Conservation (phyloP, 2,888 invertebrate genomes). For the Anodontia alba region DNA sequence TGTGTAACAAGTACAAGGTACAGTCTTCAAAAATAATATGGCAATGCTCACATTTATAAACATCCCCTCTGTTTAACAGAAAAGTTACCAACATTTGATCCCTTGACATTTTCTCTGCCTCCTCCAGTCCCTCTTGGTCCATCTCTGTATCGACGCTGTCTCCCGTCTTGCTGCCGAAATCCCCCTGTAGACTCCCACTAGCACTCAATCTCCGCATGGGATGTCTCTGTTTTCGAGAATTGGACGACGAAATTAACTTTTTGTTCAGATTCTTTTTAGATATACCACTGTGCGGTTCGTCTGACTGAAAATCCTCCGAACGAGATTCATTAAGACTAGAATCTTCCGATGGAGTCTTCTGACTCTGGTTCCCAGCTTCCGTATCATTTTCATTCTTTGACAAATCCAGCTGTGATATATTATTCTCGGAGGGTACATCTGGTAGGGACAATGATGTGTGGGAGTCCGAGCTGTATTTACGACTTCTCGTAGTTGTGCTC, state of each 20-base stretch:
- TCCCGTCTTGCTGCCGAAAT: constrained; percentile 10
- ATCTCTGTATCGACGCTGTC: constrained; percentile 55
- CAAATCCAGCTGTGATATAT: constrained; percentile 30
- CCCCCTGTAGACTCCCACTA: constrained; percentile 16
- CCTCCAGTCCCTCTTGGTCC: constrained; percentile 50
- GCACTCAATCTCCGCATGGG: constrained; percentile 77
- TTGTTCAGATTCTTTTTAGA: constrained; percentile 76
- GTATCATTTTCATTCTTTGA: constrained; percentile 39
- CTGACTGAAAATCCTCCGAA: constrained; percentile 66
- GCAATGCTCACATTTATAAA: constrained; percentile 80
- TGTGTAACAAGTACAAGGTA: constrained; percentile 79
- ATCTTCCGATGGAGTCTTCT: constrained; percentile 69
- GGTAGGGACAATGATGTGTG: constrained; percentile 69
- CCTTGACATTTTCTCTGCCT: constrained; percentile 70
- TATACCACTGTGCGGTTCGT: constrained; percentile 65
- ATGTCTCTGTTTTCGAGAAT: constrained; percentile 77
- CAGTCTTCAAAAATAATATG: constrained; percentile 81
- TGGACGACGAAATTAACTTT: constrained; percentile 66
- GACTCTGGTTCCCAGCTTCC: constrained; percentile 40
- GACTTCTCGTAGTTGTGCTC: constrained; percentile 70
- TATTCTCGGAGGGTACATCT: constrained; percentile 51
- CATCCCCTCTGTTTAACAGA: constrained; percentile 75
- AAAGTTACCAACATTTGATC: constrained; percentile 75
- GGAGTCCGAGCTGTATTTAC: constrained; percentile 76
- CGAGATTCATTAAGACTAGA: constrained; percentile 77